Base-by-base conservation (phyloP, 2,797 vertebrate species). In the Spatula clypeata region DNA sequence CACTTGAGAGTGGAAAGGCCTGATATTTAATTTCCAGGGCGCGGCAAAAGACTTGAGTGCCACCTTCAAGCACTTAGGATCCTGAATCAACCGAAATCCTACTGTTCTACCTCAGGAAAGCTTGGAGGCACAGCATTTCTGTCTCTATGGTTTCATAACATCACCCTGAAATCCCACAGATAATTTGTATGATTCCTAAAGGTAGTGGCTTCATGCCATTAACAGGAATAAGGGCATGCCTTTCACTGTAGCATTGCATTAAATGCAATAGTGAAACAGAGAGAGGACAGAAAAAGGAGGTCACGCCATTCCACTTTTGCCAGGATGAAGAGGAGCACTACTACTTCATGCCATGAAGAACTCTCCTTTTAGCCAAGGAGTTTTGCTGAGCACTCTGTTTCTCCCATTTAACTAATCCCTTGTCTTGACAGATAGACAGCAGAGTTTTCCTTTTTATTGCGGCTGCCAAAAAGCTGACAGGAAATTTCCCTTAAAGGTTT, bases 131-230 rank as follows among this genome's bases (percentile, higher is more conserved):
- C 12, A 64, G 29, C 19, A 38, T 42, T 88, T 71, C 19, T 31
- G 12, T 31, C 7, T 47, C 18, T 40, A 32, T 6, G 36, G n/a
- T 29, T 82, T 44, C 49, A 64, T 14, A 69, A 32, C 0, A 0
- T 11, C 54, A 71, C 9, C 23, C 45, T 71, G 60, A 67, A 88
- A 79, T 42, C 19, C 49, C 47, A 77, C 34, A 42, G 65, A 83
- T 29, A 66, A 51, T 70, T 60, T 64, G 47, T 24, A 15, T 26
- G 75, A 5, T 19, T 66, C 66, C 60, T 82, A 54, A 84, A 74
- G 19, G 11, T 12, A 64, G 23, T 60, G 47, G 70, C 36, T 60
- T 66, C 19, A 32, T 23, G 17, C 23, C 58, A 67, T 20, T 73
- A 32, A 62, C 72, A 82, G 17, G 44, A 86, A 67, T 6, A 82